Conservation (phyloP, 2,888 invertebrate species). For the Monoplex corrugatus region DNA sequence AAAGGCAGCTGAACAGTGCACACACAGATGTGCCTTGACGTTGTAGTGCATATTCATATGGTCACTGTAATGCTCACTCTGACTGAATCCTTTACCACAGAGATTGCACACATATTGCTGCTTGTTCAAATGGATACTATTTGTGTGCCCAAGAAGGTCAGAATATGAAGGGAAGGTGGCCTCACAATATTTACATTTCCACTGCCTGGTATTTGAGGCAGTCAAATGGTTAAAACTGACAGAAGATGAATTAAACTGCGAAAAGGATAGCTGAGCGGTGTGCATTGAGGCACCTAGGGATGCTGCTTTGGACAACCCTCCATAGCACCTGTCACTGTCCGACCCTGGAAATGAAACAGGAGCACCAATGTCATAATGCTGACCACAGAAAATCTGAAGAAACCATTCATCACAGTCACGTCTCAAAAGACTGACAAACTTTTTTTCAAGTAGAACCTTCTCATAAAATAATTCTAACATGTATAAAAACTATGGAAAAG, state of each 20-base stretch:
- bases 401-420: too few relatives aligned
- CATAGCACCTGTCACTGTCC: neutral
- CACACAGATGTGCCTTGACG: constrained; percentile 51
- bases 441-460: too few relatives aligned
- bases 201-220: neutral
- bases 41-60: constrained; percentile 53
- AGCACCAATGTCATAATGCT: constrained; percentile 9
- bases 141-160: constrained; percentile 6
- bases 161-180: neutral
- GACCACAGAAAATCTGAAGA: neutral
- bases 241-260: neutral
- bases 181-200: constrained; percentile 21
- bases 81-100: constrained; percentile 52
- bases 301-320: constrained; percentile 25
- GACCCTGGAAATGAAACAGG: constrained; percentile 21
- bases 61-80: constrained; percentile 49
- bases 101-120: constrained; percentile 36
- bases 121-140: constrained; percentile 14
- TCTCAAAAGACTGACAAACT: too few relatives aligned
- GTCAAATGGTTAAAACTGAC: neutral
- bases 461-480: too few relatives aligned
- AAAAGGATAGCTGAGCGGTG: neutral
- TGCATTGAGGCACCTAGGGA: neutral
- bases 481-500: too few relatives aligned
- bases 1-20: constrained; percentile 44